phyloP scores from a whole-genome alignment of 1,140 invertebrate species.

The Drosophila quadrilineata region DNA sequence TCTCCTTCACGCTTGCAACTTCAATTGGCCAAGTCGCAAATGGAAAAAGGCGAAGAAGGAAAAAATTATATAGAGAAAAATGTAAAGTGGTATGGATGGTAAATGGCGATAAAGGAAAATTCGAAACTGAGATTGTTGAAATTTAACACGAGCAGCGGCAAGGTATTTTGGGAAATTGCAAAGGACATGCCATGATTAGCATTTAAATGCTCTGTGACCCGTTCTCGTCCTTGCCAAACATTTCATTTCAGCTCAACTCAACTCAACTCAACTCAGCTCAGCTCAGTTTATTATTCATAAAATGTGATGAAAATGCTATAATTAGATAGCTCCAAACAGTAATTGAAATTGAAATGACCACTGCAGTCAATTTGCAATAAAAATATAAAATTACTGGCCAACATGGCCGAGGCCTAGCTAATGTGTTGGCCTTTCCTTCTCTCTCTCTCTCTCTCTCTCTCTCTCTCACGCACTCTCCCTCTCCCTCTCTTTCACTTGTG shows the following conservation, averaged over 20 bases:
- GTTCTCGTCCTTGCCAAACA: conserved; percentile 4
- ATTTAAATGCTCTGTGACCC: conserved; percentile 13
- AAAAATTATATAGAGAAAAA: no score
- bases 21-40: neutral
- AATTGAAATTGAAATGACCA: conserved; percentile 20
- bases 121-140: conserved; percentile 18
- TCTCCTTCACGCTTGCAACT: conserved; percentile 12
- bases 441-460: neutral
- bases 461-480: neutral
- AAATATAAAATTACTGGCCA: neutral
- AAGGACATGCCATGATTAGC: conserved; percentile 26
- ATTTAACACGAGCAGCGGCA: conserved; percentile 6
- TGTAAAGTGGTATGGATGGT: no score
- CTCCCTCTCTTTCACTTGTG: neutral
- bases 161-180: neutral
- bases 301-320: conserved; percentile 15
- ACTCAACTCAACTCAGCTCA: no score
- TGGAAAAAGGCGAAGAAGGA: neutral
- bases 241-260: conserved; percentile 3
- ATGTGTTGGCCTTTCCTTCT: neutral
- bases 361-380: conserved; percentile 17
- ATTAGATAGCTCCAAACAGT: neutral
- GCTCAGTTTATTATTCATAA: conserved; percentile 2
- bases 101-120: neutral
- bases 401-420: conserved; percentile 13